Evolutionary conservation across 2,888 invertebrate genomes (phyloP), one percentile per base, ranked within the genome.

Genomic region (Ariolimax columbianus): DNA sequence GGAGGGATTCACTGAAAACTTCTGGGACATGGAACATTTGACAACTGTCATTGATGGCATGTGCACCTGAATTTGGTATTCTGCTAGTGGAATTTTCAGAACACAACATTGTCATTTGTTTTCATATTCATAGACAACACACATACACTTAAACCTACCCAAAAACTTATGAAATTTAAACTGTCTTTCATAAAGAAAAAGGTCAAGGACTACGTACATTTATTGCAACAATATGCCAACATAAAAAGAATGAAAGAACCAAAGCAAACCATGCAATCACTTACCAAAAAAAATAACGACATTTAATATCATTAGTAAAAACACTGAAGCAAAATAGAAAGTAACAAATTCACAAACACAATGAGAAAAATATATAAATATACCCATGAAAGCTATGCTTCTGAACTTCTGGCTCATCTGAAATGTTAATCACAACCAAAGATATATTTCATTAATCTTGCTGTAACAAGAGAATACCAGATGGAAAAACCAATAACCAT

Each of bases 381-480:
- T 84, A 84, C 84, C 84, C 84, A 75, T 40, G 30, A 36, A 84
- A 26, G 43, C 47, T 84, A 43, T 51, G 73, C 79, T 79, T 55
- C 36, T 59, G 30, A 63, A 70, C 33, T 33, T 70, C 30, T 30
- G 51, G 78, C 43, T 36, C 59, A 84, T 84, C 84, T 84, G 84
- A 84, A 84, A 84, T 79, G 38, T 84, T 77, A 77, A 77, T 51
- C 36, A 81, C 14, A 72, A 30, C 72, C 70, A 81, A 40, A 72
- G 6, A n/a, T 55, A 72, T 26, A 4, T 4, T 30, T 6, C 30
- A 73, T 51, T 75, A 51, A 30, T 75, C 14, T 59, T 59, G 75
- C 68, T 17, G 36, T 59, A 51, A 75, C 33, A 33, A 23, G 47
- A 30, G 51, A 47, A 43, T 33, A 30, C 19, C 59, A 63, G 55